phyloP scores from a whole-genome alignment of 2,113 vertebrate species.

The Corythornis madagascariensis region DNA sequence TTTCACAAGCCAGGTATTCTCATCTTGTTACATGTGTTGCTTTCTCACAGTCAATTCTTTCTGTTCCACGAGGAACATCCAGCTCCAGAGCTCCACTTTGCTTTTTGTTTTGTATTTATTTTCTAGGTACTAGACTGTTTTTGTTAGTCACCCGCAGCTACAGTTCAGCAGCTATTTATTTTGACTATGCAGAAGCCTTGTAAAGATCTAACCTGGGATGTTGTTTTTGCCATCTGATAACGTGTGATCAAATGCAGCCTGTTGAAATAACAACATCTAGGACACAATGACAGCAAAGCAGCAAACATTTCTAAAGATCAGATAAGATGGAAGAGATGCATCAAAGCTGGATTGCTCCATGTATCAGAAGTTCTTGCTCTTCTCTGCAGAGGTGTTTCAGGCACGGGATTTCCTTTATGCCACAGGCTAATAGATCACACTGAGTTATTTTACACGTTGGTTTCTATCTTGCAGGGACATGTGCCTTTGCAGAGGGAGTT shows the following conservation, averaged over 20 bases:
- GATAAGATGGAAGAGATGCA: conserved; percentile 11
- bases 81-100: not conserved
- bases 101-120: not conserved
- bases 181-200: not conserved
- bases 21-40: not conserved
- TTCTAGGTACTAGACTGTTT: not conserved
- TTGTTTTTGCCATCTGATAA: conserved; percentile 44
- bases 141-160: not conserved
- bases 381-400: not conserved
- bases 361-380: not conserved
- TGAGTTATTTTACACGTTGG: not conserved
- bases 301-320: conserved; percentile 24
- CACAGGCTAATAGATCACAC: not conserved
- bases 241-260: conserved; percentile 15
- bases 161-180: conserved; percentile 26
- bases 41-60: not conserved
- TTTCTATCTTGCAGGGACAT: not conserved
- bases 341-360: not conserved
- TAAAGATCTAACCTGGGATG: conserved; percentile 49
- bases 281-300: conserved; percentile 14
- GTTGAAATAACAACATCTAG: conserved; percentile 42
- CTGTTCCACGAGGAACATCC: not conserved
- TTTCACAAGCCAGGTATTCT: not conserved
- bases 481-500: not conserved
- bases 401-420: conserved; percentile 38